Percentiles rank a stretch among this genome's conserved stretches.
Conservation (phyloP, 2,113 vertebrate genomes). For the Chlorodrepanis virens region DNA sequence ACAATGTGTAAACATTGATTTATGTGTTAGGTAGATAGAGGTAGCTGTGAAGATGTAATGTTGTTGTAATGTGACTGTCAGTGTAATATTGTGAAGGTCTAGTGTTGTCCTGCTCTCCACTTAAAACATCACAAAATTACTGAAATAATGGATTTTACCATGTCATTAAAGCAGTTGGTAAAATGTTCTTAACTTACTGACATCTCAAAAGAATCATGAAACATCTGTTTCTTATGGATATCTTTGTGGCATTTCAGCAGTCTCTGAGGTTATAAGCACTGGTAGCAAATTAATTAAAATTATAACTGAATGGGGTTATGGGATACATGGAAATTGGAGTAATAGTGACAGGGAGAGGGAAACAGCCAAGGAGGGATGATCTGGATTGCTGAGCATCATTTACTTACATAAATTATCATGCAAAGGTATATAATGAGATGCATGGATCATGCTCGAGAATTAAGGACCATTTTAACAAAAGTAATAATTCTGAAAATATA, state of each 20-base stretch:
- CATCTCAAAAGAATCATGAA: background rate
- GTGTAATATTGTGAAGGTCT: background rate
- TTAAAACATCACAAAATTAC: background rate
- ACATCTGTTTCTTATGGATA: background rate
- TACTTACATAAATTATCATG: background rate
- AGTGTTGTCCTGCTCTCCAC: background rate
- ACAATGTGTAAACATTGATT: rapidly evolving
- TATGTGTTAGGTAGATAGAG: background rate
- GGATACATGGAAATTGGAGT: background rate
- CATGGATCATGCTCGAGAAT: background rate
- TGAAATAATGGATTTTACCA: background rate
- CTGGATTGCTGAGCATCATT: background rate
- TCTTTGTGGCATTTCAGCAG: background rate
- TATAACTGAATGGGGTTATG: background rate
- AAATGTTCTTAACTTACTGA: background rate
- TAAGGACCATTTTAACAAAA: background rate
- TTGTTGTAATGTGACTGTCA: background rate
- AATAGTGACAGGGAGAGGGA: background rate
- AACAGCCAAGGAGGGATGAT: background rate
- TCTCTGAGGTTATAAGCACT: background rate
- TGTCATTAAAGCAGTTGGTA: background rate
- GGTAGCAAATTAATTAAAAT: background rate
- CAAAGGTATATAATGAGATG: background rate
- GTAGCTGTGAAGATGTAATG: background rate
- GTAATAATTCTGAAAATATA: background rate